A percentile compares a stretch with the other conserved stretches of the same genome.
phyloP scores from a whole-genome alignment of 37 sponge, comb jelly and placozoan species.

The Corticium candelabrum region DNA sequence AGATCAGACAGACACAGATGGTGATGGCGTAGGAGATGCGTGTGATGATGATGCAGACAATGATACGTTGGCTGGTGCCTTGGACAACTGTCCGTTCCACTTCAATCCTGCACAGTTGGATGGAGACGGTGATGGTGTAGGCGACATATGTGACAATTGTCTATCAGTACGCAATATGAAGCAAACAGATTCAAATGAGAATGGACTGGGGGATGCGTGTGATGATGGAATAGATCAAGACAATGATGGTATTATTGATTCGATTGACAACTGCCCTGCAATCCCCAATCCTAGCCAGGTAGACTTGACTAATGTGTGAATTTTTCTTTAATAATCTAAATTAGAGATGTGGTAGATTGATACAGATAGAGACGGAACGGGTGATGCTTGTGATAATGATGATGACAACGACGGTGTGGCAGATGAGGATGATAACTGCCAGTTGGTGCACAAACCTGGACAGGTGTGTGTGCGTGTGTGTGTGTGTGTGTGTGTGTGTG shows the following conservation, averaged over 20 bases:
- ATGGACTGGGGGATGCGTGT: neutral
- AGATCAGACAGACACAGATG: constrained; percentile 1
- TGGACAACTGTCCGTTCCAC: constrained; percentile 47
- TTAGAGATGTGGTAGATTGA: constrained; percentile 25
- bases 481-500: constrained; percentile 5
- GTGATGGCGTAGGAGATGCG: neutral
- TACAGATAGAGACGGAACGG: constrained; percentile 61
- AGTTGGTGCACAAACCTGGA: neutral
- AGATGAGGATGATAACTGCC: neutral
- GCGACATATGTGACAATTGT: constrained; percentile 8
- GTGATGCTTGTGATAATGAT: constrained; percentile 85
- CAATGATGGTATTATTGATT: constrained; percentile 33
- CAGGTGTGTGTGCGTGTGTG: neutral
- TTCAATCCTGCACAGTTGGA: neutral
- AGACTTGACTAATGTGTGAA: constrained; percentile 5
- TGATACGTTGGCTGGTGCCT: constrained; percentile 48
- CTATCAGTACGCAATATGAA: neutral
- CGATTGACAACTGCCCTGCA: constrained; percentile 57
- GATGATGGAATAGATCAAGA: constrained; percentile 47
- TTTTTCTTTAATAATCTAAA: neutral
- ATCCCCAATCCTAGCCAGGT: constrained; percentile 41
- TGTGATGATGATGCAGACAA: constrained; percentile 7
- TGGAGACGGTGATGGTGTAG: neutral
- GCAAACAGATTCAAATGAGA: neutral
- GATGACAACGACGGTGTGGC: constrained; percentile 64